Conservation (phyloP, 2,797 vertebrate species). For the Schizothorax lantsangensis region DNA sequence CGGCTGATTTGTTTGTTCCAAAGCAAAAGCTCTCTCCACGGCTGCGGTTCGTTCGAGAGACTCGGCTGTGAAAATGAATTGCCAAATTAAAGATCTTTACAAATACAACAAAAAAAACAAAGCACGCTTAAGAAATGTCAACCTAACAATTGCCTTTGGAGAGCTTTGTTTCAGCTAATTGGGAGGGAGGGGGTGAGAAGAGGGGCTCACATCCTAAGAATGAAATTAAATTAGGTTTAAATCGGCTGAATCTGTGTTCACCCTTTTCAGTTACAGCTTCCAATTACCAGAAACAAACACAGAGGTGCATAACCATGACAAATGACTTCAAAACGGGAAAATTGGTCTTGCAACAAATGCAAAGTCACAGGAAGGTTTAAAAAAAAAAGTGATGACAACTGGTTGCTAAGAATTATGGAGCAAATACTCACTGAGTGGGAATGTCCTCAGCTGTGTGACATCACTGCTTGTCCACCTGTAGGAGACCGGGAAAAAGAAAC, state of each 20-base stretch:
- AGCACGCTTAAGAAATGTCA: slow-evolving; percentile 40
- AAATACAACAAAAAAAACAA: slow-evolving; percentile 10
- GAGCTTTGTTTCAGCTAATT: slow-evolving; percentile 54
- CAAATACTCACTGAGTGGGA: slow-evolving; percentile 77
- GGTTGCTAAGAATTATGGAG: slow-evolving; percentile 2
- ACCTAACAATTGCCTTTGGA: slow-evolving; percentile 35
- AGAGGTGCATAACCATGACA: slow-evolving; percentile 47
- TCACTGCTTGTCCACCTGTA: slow-evolving; percentile 77
- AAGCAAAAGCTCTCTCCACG: slow-evolving; percentile 22
- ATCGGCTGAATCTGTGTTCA: slow-evolving; percentile 44
- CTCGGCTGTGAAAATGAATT: slow-evolving; percentile 26
- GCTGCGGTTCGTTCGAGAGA: slow-evolving; percentile 24
- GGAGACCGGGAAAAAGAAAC: slow-evolving; percentile 54
- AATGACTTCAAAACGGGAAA: slow-evolving; percentile 38
- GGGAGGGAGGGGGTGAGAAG: slow-evolving; percentile 27
- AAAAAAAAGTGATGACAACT: slow-evolving; percentile 3
- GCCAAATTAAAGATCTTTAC: slow-evolving; percentile 53
- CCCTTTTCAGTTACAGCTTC: slow-evolving; percentile 48
- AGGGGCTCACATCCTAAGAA: slow-evolving; percentile 32
- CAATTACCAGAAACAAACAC: slow-evolving; percentile 54
- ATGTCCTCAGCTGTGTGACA: slow-evolving; percentile 78
- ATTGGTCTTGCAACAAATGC: slow-evolving; percentile 25
- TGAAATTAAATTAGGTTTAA: slow-evolving; percentile 55
- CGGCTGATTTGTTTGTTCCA: slow-evolving; percentile 53
- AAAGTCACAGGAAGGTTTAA: slow-evolving; percentile 25